Base-by-base conservation (phyloP, 2,888 invertebrate species). In the Stenolophus ochropezus region DNA sequence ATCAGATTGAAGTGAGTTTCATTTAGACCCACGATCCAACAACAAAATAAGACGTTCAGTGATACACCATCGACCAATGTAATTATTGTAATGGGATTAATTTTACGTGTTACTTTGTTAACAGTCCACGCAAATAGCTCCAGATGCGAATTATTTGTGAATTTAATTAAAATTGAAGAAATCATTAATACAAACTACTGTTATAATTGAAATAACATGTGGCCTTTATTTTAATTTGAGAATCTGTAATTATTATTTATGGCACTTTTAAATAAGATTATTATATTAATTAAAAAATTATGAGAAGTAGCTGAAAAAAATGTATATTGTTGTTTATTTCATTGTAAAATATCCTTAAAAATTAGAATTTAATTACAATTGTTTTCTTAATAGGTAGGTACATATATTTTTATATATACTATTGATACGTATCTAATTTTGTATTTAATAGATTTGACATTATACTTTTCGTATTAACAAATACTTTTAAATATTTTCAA, bases 1-100 rank as follows among this genome's bases (percentile, higher is more conserved):
- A 69, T 69, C 65, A 69, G 65, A 69, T 69, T 16, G 65, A 69
- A 69, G 6, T 27, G 14, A 18, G 65, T 69, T 65, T 69, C 33
- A 69, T 33, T 69, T 69, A 69, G 27, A 20, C 65, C 33, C 27
- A 33, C 65, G 65, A 16, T 33, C 16, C 18, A 16, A 42, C 33
- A 69, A 69, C 33, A 33, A 69, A 69, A 33, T 42, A 27, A 69
- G 33, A 69, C 65, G 33, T 69, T 69, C 11, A 69, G 18, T 69
- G 65, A 61, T 61, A 61, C 61, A n/a, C n/a, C 25, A 61, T 69
- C 33, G 65, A 16, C n/a, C 33, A 33, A 16, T 16, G 18, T 69
- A 33, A 33, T 69, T 69, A 69, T 18, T 16, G 16, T 16, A 69
- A 5, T 69, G 65, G 11, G 65, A 69, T 69, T 42, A 42, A 69